A percentile compares a stretch with the other conserved stretches of the same genome.
These are phyloP conservation scores for Drosophila setosimentum DNA, from an alignment of 2,888 invertebrate species.

Conservation along the genomic window DNA sequence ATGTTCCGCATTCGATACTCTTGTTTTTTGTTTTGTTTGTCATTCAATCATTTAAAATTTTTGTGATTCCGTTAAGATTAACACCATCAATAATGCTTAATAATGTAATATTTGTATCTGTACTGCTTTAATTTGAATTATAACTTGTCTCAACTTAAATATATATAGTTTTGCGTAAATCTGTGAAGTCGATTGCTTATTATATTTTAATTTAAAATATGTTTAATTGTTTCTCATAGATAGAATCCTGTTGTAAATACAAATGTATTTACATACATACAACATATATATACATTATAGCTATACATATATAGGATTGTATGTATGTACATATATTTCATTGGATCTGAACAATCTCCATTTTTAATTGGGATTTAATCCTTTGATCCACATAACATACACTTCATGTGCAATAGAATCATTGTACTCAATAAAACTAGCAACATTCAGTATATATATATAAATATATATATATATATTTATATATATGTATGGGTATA, in stretches of 20 bases:
- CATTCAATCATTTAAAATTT: not conserved
- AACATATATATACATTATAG: conserved; percentile 1
- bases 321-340: not conserved
- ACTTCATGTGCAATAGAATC: conserved; percentile 35
- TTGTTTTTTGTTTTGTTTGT: not conserved
- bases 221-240: not conserved
- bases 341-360: not conserved
- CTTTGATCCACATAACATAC: not conserved
- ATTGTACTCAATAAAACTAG: conserved; percentile 29
- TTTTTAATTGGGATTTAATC: conserved; percentile 1
- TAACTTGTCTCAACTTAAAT: not conserved
- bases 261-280: conserved; percentile 2
- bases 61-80: not conserved
- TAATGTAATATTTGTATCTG: not conserved
- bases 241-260: conserved; percentile 3
- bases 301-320: not conserved
- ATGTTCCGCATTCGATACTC: not conserved
- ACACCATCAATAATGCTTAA: not conserved
- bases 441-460: conserved; percentile 21
- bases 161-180: not conserved
- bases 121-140: not conserved
- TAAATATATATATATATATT: too few species aligned
- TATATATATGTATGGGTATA: not conserved
- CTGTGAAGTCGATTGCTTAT: not conserved
- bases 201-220: not conserved